Conservation (phyloP, 2,888 invertebrate genomes). For the Omphaloscelis lunosa region DNA sequence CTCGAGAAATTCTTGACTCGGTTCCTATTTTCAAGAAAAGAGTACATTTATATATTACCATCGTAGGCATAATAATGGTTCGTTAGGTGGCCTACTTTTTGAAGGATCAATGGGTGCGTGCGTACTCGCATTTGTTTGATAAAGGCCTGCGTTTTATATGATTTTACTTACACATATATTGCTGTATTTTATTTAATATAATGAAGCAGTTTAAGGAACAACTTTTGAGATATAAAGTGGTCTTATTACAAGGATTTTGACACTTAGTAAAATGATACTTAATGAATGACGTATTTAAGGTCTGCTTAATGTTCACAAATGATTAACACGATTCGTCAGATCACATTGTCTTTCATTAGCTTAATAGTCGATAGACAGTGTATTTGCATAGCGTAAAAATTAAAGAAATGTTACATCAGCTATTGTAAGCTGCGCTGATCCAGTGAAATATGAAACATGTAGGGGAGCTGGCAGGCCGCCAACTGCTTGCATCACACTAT, state of each 20-base stretch:
- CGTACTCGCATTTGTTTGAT: constrained; percentile 24
- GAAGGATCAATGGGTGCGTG: constrained; percentile 34
- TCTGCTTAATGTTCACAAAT: neutral
- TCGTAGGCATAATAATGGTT: constrained; percentile 65
- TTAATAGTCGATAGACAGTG: constrained; percentile 14
- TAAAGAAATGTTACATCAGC: constrained; percentile 76
- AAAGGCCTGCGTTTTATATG: neutral
- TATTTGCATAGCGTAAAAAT: constrained; percentile 63
- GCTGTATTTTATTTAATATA: constrained; percentile 7
- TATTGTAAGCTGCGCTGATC: constrained; percentile 85
- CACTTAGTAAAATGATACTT: neutral
- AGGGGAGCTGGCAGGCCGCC: constrained; percentile 84
- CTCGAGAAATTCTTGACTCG: constrained; percentile 68
- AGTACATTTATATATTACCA: constrained; percentile 49
- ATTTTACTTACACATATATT: neutral
- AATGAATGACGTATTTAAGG: neutral
- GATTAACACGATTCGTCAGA: neutral
- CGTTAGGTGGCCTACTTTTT: constrained; percentile 55
- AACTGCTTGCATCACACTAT: constrained; percentile 86
- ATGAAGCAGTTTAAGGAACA: constrained; percentile 8
- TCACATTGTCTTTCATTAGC: neutral
- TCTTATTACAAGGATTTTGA: neutral
- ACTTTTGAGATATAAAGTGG: neutral
- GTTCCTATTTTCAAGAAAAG: constrained; percentile 62
- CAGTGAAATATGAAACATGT: constrained; percentile 88